Conservation (phyloP, 1,140 invertebrate genomes). For the Rhyzopertha dominica region DNA sequence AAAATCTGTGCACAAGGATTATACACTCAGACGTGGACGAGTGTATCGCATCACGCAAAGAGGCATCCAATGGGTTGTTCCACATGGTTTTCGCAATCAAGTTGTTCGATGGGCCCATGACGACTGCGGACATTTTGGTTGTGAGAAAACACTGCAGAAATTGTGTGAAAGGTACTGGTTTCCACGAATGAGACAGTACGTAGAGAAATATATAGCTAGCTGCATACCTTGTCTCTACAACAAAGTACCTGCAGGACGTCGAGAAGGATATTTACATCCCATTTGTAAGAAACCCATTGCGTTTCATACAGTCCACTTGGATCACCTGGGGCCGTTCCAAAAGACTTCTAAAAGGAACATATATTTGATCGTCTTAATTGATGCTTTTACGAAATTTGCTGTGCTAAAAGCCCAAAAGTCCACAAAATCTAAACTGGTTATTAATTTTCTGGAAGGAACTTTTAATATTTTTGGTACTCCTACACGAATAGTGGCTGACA, state of each 20-base stretch:
- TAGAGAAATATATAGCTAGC: conserved; percentile 14
- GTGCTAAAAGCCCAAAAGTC: conserved; percentile 13
- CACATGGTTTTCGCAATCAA: not conserved
- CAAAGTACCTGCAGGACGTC: conserved; percentile 18
- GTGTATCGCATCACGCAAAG: conserved; percentile 2
- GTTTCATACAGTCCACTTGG: conserved; percentile 34
- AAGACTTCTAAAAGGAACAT: conserved; percentile 21
- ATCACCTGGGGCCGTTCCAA: conserved; percentile 35
- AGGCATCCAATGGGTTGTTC: conserved; percentile 1
- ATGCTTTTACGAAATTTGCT: conserved; percentile 16
- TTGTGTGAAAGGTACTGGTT: conserved; percentile 13
- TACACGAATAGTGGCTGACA: conserved; percentile 34
- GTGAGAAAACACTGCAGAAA: conserved; percentile 9
- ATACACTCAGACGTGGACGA: not conserved
- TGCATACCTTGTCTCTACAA: conserved; percentile 12
- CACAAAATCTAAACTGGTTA: conserved; percentile 2
- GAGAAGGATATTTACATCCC: conserved; percentile 24
- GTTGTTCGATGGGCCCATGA: conserved; percentile 2
- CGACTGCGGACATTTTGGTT: not conserved
- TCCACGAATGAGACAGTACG: conserved; percentile 12
- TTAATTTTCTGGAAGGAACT: conserved; percentile 5
- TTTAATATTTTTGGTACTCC: conserved; percentile 37
- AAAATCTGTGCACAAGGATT: too few relatives aligned
- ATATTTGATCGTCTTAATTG: conserved; percentile 8
- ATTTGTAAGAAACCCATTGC: conserved; percentile 32